Conservation (phyloP, 2,797 vertebrate genomes). For the Philypnodon macrostomus region DNA sequence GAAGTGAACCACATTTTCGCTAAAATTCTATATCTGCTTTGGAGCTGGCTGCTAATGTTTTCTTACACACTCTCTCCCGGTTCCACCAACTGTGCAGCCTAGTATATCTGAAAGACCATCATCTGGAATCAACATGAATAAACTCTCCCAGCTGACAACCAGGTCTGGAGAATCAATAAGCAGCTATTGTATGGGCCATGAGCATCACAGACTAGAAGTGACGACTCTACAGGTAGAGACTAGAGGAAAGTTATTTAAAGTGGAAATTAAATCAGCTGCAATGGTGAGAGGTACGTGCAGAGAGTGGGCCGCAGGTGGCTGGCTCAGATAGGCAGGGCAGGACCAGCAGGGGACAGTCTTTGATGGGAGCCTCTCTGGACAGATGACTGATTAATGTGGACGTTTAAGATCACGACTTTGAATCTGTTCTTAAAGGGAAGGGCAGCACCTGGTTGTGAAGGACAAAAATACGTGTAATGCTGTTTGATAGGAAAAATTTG, state of each 20-base stretch:
- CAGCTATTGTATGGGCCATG: background rate
- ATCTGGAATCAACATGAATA: background rate
- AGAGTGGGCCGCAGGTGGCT: conserved; percentile 21
- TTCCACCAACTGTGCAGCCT: background rate
- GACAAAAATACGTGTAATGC: background rate
- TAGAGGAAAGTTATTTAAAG: background rate
- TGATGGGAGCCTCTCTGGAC: background rate
- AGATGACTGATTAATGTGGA: conserved; percentile 12
- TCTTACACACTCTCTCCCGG: background rate
- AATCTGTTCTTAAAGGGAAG: background rate
- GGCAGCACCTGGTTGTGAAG: background rate
- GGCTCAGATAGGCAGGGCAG: background rate
- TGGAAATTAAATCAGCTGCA: conserved; percentile 4
- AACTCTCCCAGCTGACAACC: background rate
- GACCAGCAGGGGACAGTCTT: conserved; percentile 5
- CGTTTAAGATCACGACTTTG: background rate
- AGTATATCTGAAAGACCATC: background rate
- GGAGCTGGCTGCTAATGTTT: background rate
- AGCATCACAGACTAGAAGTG: background rate
- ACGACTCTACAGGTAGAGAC: background rate
- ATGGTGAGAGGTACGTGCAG: background rate
- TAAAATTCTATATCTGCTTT: background rate
- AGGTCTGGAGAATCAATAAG: conserved; percentile 3
- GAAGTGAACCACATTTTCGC: no score
- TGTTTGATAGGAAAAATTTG: background rate